Percentiles rank a stretch among this genome's conserved stretches.
Evolutionary conservation across 2,797 vertebrate species (phyloP).

Genomic region (Furcifer pardalis): DNA sequence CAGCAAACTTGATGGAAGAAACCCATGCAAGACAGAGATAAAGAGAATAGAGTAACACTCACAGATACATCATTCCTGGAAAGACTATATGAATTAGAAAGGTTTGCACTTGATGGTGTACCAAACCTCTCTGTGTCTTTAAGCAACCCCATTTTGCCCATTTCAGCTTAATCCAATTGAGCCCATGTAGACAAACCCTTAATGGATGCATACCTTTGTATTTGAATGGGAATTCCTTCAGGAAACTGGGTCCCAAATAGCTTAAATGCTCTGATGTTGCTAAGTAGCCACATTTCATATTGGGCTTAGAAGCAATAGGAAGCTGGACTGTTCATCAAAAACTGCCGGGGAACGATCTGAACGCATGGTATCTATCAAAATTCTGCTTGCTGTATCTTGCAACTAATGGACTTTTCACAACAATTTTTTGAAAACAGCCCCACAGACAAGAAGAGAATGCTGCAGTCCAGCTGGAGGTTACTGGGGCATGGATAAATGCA

Average conservation of each 20-base stretch:
- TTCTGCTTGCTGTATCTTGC: background rate
- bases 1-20: background rate
- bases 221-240: too few relatives aligned
- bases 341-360: background rate
- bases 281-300: background rate
- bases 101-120: background rate
- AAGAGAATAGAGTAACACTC: background rate
- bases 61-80: background rate
- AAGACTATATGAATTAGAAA: background rate
- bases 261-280: background rate
- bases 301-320: background rate
- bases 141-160: too few relatives aligned
- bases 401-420: background rate
- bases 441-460: background rate
- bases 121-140: too few relatives aligned
- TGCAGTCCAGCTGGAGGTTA: background rate
- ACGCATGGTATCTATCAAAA: background rate
- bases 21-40: background rate
- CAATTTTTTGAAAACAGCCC: background rate
- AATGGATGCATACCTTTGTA: too few relatives aligned
- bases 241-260: background rate
- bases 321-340: background rate
- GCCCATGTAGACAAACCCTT: background rate
- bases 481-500: background rate
- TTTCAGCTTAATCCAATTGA: too few relatives aligned